Evolutionary conservation across 2,797 vertebrate genomes (phyloP).

Genomic region (Arrhamphus sclerolepis): DNA sequence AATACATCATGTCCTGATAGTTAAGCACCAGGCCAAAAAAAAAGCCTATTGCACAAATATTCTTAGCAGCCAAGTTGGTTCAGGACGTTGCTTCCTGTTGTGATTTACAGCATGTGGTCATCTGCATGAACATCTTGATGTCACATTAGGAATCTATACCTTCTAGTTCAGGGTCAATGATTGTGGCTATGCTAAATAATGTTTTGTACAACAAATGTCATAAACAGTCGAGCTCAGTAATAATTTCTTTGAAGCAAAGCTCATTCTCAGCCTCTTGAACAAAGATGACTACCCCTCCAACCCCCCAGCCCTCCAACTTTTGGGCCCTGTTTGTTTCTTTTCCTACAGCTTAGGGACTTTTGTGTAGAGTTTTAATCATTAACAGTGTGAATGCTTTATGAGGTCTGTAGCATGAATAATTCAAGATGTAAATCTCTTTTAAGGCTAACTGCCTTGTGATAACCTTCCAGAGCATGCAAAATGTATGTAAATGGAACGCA

Average conservation of each 20-base stretch:
- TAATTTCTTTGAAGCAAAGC: neutral
- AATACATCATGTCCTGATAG: too few relatives aligned
- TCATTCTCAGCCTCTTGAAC: neutral
- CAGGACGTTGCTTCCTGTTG: too few relatives aligned
- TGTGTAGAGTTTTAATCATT: slow-evolving; percentile 18
- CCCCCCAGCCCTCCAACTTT: neutral
- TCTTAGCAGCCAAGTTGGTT: too few relatives aligned
- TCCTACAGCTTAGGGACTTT: slow-evolving; percentile 7
- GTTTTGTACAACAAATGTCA: neutral
- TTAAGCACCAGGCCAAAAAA: too few relatives aligned
- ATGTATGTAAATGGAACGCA: slow-evolving; percentile 39
- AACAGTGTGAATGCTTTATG: slow-evolving; percentile 22
- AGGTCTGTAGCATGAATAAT: slow-evolving; percentile 45
- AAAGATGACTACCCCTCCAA: too few relatives aligned
- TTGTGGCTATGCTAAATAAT: too few relatives aligned
- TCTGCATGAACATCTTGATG: too few relatives aligned
- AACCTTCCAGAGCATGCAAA: slow-evolving; percentile 36
- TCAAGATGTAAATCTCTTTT: slow-evolving; percentile 37
- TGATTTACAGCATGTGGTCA: too few relatives aligned
- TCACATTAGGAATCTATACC: too few relatives aligned
- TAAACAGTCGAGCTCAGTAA: neutral
- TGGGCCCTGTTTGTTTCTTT: neutral
- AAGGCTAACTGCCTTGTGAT: slow-evolving; percentile 33
- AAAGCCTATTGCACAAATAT: too few relatives aligned
- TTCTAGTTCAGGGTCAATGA: too few relatives aligned